Evolutionary conservation across 1,140 invertebrate genomes (phyloP), one percentile per base, ranked within the genome.

Genomic region (Glossosoma conforme): DNA sequence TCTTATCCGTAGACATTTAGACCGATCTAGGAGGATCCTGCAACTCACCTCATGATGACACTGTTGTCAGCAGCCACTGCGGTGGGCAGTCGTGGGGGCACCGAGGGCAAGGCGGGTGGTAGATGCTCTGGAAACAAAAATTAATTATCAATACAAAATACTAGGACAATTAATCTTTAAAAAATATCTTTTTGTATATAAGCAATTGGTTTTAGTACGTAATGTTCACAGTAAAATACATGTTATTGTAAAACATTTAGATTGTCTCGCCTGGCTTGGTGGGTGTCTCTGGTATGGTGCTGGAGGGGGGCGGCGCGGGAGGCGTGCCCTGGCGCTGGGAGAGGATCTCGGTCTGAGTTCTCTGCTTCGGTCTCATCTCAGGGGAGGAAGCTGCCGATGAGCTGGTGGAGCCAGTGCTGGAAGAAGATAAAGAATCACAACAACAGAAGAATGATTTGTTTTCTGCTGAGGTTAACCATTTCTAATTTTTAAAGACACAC

Each of bases 261-360:
- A 40, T 40, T 19, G 17, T 19, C 33, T 46, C 32, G 46, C 50
- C 50, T 30, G 43, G 10, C 41, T 58, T 58, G 21, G 51, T 37
- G 2, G 56, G 56, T 46, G 56, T 49, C 18, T 49, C 46, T 0
- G 50, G 56, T 13, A 54, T 35, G 13, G 33, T 49, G n/a, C 40
- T 38, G 17, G 45, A 44, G 10, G 43, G 32, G 1, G 51, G 50
- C 0, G 56, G 47, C 0, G 50, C 48, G 5, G 56, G 51, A 17
- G 56, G 56, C 2, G 56, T 53, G 17, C 33, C 38, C 2, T 50
- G 47, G 58, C 71, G 70, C 52, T 72, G 65, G 44, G 69, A 67
- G 36, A 74, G 58, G 36, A 73, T 74, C 56, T 73, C 69, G 2
- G 66, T 62, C 57, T 74, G 72, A 6, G 68, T 67, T 36, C 68